These are phyloP conservation scores for Liodrosophila aerea DNA, from an alignment of 2,888 invertebrate species.

Conservation along the genomic window DNA sequence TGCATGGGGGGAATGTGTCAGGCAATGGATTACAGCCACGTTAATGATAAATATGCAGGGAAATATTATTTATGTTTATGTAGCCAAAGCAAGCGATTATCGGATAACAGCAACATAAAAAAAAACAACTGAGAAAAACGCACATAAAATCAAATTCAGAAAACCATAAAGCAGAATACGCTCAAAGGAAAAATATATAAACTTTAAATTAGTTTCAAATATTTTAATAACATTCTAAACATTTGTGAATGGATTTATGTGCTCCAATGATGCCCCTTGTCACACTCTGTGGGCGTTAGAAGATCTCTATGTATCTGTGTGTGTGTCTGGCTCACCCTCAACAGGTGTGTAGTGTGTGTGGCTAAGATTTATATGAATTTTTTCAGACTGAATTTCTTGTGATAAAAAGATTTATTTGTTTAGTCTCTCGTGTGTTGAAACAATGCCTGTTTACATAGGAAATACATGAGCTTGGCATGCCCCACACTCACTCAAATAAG, in stretches of 20 bases:
- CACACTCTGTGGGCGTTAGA: conserved; percentile 70
- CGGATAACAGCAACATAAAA: conserved; percentile 25
- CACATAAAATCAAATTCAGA: conserved; percentile 39
- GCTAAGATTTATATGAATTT: conserved; percentile 63
- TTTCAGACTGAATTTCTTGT: conserved; percentile 27
- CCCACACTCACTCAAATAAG: background rate
- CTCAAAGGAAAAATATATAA: conserved; percentile 19
- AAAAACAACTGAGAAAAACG: conserved; percentile 4
- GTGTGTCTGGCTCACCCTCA: conserved; percentile 31
- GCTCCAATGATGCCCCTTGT: conserved; percentile 61
- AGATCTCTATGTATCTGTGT: background rate
- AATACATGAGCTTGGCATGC: background rate
- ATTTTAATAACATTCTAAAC: conserved; percentile 80
- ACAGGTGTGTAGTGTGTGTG: conserved; percentile 58
- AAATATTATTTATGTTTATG: conserved; percentile 64
- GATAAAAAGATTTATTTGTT: conserved; percentile 76
- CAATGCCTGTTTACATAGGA: conserved; percentile 13
- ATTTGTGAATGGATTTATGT: conserved; percentile 79
- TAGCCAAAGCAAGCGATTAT: conserved; percentile 66
- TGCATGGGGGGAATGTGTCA: conserved; percentile 29
- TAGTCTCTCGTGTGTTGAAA: conserved; percentile 50
- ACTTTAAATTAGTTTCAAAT: conserved; percentile 72
- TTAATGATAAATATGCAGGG: conserved; percentile 57
- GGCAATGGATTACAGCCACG: conserved; percentile 64
- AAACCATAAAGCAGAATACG: conserved; percentile 26